These are phyloP conservation scores for Drosophila histrio DNA, from an alignment of 2,888 invertebrate species.

Conservation along the genomic window DNA sequence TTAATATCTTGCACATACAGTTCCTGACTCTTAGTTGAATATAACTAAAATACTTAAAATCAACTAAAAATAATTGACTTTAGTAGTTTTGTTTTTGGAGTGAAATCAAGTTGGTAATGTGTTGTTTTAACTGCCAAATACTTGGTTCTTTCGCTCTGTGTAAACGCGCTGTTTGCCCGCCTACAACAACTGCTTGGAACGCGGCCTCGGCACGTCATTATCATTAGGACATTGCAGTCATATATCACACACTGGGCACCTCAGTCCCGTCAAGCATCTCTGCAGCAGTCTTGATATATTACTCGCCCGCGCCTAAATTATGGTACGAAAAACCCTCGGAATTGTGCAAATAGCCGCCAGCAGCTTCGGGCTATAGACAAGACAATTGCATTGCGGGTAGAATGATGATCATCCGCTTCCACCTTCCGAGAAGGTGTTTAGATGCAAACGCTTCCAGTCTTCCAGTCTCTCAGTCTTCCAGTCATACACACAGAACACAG, in stretches of 20 bases:
- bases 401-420: constrained; percentile 22
- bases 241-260: constrained; percentile 64
- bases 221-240: constrained; percentile 67
- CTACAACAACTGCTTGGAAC: too few species aligned
- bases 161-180: too few species aligned
- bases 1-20: too few species aligned
- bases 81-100: too few species aligned
- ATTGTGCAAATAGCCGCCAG: constrained; percentile 75
- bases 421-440: constrained; percentile 81
- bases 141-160: too few species aligned
- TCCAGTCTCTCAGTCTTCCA: too few species aligned
- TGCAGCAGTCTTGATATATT: constrained; percentile 53
- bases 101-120: too few species aligned
- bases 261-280: constrained; percentile 30
- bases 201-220: constrained; percentile 65
- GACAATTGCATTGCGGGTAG: constrained; percentile 39
- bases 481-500: too few species aligned
- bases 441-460: constrained; percentile 81
- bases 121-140: too few species aligned
- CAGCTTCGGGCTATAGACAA: constrained; percentile 73
- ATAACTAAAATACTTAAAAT: too few species aligned
- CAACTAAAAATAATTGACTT: too few species aligned
- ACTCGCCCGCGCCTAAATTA: constrained; percentile 73
- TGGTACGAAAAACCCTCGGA: constrained; percentile 36
- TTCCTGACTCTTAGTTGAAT: too few species aligned